A percentile compares a stretch with the other conserved stretches of the same genome.
Conservation (phyloP, 2,888 invertebrate species). For the Sesamia inferens region DNA sequence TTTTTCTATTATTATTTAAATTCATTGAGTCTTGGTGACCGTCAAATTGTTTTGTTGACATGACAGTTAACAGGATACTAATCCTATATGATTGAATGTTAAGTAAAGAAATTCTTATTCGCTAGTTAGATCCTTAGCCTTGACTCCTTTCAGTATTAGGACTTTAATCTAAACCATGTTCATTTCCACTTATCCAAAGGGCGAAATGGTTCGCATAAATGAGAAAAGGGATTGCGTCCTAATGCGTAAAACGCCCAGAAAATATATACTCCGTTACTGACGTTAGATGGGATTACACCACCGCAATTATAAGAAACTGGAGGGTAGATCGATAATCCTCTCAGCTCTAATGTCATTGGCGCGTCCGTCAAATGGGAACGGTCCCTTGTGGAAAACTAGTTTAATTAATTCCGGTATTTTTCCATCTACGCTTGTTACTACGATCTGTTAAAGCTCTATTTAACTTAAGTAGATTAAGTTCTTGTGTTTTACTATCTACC, state of each 20-base stretch:
- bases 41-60: neutral
- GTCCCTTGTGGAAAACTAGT: slow-evolving; percentile 19
- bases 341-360: slow-evolving; percentile 37
- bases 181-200: slow-evolving; percentile 16
- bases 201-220: slow-evolving; percentile 32
- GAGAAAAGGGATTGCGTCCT: slow-evolving; percentile 19
- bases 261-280: slow-evolving; percentile 39
- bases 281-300: slow-evolving; percentile 39
- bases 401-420: slow-evolving; percentile 46
- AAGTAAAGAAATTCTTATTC: neutral
- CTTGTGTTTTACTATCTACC: neutral
- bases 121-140: neutral
- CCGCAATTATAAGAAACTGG: slow-evolving; percentile 37
- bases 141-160: neutral
- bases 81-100: slow-evolving; percentile 1
- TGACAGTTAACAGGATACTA: neutral
- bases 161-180: slow-evolving; percentile 1
- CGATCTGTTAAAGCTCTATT: slow-evolving; percentile 7
- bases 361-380: slow-evolving; percentile 30
- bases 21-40: neutral
- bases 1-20: neutral
- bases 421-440: slow-evolving; percentile 7
- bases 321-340: slow-evolving; percentile 52
- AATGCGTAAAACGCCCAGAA: slow-evolving; percentile 29
- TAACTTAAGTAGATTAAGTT: slow-evolving; percentile 1